phyloP scores from a whole-genome alignment of 2,797 vertebrate genomes.

The Lemur catta region DNA sequence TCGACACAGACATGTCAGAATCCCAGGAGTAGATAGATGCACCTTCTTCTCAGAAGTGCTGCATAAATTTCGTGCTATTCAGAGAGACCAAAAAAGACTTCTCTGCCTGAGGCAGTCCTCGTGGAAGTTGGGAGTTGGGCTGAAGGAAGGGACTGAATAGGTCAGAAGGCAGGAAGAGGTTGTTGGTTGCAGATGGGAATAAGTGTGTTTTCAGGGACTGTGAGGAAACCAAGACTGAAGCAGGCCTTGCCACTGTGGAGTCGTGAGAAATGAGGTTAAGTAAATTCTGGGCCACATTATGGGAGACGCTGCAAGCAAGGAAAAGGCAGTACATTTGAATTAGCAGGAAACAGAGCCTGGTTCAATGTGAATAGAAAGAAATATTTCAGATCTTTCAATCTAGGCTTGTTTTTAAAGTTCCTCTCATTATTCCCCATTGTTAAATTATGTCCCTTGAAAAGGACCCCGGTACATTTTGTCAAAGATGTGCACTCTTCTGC shows the following conservation, averaged over 20 bases:
- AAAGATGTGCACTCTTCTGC: not conserved
- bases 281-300: not conserved
- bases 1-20: not conserved
- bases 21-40: not conserved
- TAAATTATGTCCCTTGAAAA: slow-evolving; percentile 22
- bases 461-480: not conserved
- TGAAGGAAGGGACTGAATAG: not conserved
- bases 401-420: not conserved
- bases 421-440: not conserved
- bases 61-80: not conserved
- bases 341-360: not conserved
- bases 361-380: not conserved
- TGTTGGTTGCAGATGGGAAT: not conserved
- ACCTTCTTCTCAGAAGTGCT: not conserved
- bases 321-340: not conserved
- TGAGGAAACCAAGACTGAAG: not conserved
- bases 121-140: not conserved
- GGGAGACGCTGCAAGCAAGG: not conserved
- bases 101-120: not conserved
- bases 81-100: not conserved
- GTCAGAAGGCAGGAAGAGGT: not conserved
- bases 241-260: not conserved
- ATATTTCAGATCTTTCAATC: not conserved
- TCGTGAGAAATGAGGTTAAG: not conserved
- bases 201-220: not conserved